Base-by-base conservation (phyloP, 2,888 invertebrate species). In the Eupsilia transversa region DNA sequence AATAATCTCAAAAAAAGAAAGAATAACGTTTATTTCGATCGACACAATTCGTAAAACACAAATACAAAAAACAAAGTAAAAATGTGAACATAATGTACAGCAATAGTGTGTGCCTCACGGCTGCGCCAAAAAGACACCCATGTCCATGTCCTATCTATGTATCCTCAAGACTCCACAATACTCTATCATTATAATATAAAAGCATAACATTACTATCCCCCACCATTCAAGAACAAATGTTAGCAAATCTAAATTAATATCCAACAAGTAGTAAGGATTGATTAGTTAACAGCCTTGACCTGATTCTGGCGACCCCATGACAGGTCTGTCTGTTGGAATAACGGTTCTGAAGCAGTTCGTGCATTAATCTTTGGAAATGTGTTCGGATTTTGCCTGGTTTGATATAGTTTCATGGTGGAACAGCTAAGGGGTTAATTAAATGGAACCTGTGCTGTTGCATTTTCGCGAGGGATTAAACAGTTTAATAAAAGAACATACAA, bases 211-310 rank as follows among this genome's bases (percentile, higher is more conserved):
- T 46, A 1, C 17, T 46, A 46, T 46, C 23, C 0, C 30, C 17
- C 17, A 33, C 33, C 23, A 17, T 17, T 17, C 17, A 64, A 0
- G 77, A 75, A 74, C 79, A 75, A 77, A 72, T 65, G 41, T n/a
- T 69, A 27, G 35, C 66, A 38, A 74, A 63, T 30, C 35, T 72
- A 72, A 86, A 85, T 82, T 70, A 79, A 82, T 77, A 75, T 79
- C 72, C 59, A 83, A 52, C 66, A 71, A 71, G 74, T 70, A 75
- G 56, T 57, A 77, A 71, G 78, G 79, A 87, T 86, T 88, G 88
- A 87, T 88, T 85, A 84, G 84, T 56, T 41, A 54, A 46, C 35
- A 78, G 69, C 88, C 88, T 87, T 88, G 89, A 87, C 87, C 88
- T 63, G 68, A 63, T 81, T 86, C 57, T 23, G 49, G 35, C 68